Conservation (phyloP, 2,113 vertebrate species). For the Microcebus tavaratra region DNA sequence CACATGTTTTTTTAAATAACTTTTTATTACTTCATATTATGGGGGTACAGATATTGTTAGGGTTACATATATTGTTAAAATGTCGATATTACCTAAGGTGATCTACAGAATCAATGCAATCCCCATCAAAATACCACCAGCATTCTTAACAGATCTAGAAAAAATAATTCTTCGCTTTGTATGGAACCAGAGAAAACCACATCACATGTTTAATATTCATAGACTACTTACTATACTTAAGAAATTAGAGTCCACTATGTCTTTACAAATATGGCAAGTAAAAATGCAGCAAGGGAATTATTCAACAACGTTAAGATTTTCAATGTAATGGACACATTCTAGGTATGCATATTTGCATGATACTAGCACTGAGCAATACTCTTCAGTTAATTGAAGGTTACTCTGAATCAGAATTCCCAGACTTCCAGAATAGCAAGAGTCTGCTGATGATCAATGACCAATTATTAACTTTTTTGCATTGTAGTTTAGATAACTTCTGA, state of each 20-base stretch:
- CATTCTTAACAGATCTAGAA: too few species aligned
- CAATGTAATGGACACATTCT: neutral
- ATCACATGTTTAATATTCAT: neutral
- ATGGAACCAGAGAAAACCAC: too few species aligned
- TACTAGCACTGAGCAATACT: neutral
- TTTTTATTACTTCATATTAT: too few species aligned
- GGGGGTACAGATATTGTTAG: too few species aligned
- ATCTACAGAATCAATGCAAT: too few species aligned
- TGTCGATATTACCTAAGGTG: too few species aligned
- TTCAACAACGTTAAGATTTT: neutral
- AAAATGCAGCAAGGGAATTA: neutral
- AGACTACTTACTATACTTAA: neutral
- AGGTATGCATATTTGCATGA: neutral
- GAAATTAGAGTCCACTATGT: neutral
- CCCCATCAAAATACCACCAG: too few species aligned
- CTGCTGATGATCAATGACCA: neutral
- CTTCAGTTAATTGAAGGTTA: neutral
- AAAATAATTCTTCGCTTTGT: too few species aligned
- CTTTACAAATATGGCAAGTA: neutral
- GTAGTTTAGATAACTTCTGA: neutral
- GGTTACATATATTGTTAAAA: too few species aligned
- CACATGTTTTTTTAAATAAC: neutral
- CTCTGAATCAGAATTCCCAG: neutral
- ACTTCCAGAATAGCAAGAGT: neutral
- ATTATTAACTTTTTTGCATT: neutral